Evolutionary conservation across 2,888 invertebrate species (phyloP).

Genomic region (Plebejus argus): DNA sequence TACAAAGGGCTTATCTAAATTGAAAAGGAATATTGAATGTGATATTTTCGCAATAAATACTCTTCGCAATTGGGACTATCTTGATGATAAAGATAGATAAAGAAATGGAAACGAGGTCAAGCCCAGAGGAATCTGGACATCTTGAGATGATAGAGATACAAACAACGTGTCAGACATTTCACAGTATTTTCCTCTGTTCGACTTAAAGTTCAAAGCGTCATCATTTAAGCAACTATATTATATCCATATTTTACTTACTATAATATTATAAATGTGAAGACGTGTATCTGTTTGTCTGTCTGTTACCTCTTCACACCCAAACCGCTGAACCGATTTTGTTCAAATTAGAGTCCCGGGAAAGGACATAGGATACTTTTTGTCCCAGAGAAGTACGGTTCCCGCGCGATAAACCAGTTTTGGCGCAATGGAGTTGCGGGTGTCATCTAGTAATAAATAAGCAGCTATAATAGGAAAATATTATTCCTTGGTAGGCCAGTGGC

Average conservation of each 20-base stretch:
- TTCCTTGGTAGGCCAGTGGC: no score
- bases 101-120: constrained; percentile 37
- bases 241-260: no score
- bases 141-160: constrained; percentile 22
- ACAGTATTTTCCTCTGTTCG: constrained; percentile 67
- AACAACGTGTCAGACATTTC: constrained; percentile 72
- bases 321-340: no score
- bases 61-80: constrained; percentile 5
- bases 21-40: background rate
- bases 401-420: no score
- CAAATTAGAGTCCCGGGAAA: no score
- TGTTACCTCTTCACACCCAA: no score
- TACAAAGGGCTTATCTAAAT: background rate
- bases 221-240: constrained; percentile 61
- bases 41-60: background rate
- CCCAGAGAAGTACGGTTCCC: no score
- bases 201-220: constrained; percentile 57
- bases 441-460: constrained; percentile 54
- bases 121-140: background rate
- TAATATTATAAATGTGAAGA: no score
- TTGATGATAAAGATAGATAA: constrained; percentile 34
- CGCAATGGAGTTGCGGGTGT: no score
- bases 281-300: no score
- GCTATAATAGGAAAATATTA: constrained; percentile 33
- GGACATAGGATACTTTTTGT: no score